A percentile compares a stretch with the other conserved stretches of the same genome.
Evolutionary conservation across 1,140 invertebrate genomes (phyloP).

Genomic region (Tigriopus japonicus): DNA sequence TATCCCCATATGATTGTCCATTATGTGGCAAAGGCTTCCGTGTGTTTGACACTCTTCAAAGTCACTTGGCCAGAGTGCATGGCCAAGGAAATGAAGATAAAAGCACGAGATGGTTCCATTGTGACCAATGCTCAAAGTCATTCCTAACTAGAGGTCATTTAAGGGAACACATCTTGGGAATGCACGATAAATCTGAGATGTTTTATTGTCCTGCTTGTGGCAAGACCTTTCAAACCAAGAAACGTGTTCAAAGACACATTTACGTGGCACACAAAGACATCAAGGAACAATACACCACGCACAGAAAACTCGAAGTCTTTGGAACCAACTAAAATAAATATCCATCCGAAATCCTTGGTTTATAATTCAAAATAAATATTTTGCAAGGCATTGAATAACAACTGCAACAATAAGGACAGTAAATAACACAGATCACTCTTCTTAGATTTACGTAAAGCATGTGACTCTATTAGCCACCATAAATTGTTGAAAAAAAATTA

Average conservation of each 20-base stretch:
- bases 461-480: too few species aligned
- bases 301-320: too few species aligned
- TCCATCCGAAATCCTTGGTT: too few species aligned
- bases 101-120: background rate
- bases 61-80: slow-evolving; percentile 2
- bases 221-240: slow-evolving; percentile 3
- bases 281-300: too few species aligned
- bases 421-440: too few species aligned
- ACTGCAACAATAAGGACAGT: too few species aligned
- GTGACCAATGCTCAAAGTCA: slow-evolving; percentile 2
- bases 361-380: too few species aligned
- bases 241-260: slow-evolving; percentile 7
- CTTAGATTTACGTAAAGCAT: too few species aligned
- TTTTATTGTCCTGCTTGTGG: background rate
- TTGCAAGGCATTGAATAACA: too few species aligned
- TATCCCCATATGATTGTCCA: background rate
- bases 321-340: too few species aligned
- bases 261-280: slow-evolving; percentile 4
- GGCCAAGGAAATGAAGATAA: background rate
- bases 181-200: background rate
- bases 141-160: slow-evolving; percentile 1
- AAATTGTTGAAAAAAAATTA: too few species aligned
- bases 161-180: slow-evolving; percentile 3
- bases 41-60: background rate
- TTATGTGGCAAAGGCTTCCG: background rate